Percentiles rank a stretch among this genome's conserved stretches.
phyloP scores from a whole-genome alignment of 2,888 invertebrate genomes.

The Chouioia cunea region DNA sequence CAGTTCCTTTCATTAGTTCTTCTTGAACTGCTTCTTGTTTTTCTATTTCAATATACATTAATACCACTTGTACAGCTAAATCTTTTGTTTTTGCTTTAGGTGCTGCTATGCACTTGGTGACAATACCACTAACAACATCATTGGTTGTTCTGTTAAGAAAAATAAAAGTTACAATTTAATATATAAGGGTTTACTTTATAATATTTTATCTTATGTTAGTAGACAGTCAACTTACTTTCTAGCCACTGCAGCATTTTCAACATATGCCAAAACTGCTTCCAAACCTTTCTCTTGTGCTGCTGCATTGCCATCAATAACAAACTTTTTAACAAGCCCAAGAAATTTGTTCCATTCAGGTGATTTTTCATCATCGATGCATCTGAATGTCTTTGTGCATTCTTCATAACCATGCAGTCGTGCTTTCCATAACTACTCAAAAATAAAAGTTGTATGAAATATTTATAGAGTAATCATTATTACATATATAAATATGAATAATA shows the following conservation, averaged over 20 bases:
- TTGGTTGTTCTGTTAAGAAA: slow-evolving; percentile 76
- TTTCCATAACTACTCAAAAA: slow-evolving; percentile 82
- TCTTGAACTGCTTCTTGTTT: slow-evolving; percentile 91
- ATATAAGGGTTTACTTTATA: too few species aligned
- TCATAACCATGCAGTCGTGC: slow-evolving; percentile 95
- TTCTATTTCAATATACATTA: slow-evolving; percentile 97
- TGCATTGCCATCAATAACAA: slow-evolving; percentile 94
- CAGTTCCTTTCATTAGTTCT: slow-evolving; percentile 92
- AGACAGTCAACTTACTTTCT: slow-evolving; percentile 74
- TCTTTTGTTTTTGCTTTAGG: slow-evolving; percentile 93
- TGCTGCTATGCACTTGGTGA: slow-evolving; percentile 93
- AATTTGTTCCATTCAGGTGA: slow-evolving; percentile 94
- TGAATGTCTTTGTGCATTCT: slow-evolving; percentile 90
- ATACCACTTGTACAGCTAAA: slow-evolving; percentile 86
- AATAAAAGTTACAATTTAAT: slow-evolving; percentile 10
- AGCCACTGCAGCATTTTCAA: slow-evolving; percentile 90
- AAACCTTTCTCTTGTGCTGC: slow-evolving; percentile 96
- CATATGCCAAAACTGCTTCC: slow-evolving; percentile 90
- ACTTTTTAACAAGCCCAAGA: slow-evolving; percentile 91
- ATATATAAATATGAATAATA: slow-evolving; percentile 1
- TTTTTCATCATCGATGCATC: slow-evolving; percentile 91
- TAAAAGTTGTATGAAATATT: slow-evolving; percentile 18
- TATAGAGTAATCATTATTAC: neutral
- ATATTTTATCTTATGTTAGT: too few species aligned
- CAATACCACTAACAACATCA: slow-evolving; percentile 90